Conservation (phyloP, 2,888 invertebrate species). For the Metopia argyrocephala region DNA sequence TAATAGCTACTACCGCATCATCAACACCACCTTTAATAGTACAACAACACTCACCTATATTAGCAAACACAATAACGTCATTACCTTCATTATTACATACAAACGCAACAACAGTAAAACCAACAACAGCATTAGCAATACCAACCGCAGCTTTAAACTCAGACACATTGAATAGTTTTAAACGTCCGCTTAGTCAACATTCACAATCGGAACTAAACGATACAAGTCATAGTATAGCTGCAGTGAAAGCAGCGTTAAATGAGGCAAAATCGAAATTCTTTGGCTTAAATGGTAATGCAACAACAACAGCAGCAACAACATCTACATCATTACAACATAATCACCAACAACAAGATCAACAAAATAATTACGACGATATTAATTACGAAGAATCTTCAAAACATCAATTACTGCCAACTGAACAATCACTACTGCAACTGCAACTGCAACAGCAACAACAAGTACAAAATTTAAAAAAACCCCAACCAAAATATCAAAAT, state of each 20-base stretch:
- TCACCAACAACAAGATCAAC: constrained; percentile 32
- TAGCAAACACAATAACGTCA: constrained; percentile 52
- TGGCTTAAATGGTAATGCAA: constrained; percentile 73
- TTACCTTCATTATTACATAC: neutral
- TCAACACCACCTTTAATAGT: constrained; percentile 32
- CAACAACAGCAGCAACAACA: constrained; percentile 39
- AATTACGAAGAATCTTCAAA: constrained; percentile 48
- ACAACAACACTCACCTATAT: constrained; percentile 48
- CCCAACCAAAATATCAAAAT: constrained; percentile 74
- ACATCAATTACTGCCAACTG: constrained; percentile 48
- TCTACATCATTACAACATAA: constrained; percentile 4
- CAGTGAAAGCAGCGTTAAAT: constrained; percentile 76
- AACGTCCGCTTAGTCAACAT: constrained; percentile 71
- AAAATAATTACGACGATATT: constrained; percentile 32
- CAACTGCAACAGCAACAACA: constrained; percentile 38
- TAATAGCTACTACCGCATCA: constrained; percentile 48
- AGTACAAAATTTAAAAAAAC: constrained; percentile 55
- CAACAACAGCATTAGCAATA: constrained; percentile 12
- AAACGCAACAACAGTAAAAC: constrained; percentile 41
- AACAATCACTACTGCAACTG: constrained; percentile 24
- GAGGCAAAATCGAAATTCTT: constrained; percentile 78
- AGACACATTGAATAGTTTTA: constrained; percentile 53
- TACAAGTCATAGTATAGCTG: constrained; percentile 74
- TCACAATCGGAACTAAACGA: constrained; percentile 69
- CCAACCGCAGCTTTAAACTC: constrained; percentile 42